Conservation (phyloP, 2,888 invertebrate species). For the Osedax frankpressi region DNA sequence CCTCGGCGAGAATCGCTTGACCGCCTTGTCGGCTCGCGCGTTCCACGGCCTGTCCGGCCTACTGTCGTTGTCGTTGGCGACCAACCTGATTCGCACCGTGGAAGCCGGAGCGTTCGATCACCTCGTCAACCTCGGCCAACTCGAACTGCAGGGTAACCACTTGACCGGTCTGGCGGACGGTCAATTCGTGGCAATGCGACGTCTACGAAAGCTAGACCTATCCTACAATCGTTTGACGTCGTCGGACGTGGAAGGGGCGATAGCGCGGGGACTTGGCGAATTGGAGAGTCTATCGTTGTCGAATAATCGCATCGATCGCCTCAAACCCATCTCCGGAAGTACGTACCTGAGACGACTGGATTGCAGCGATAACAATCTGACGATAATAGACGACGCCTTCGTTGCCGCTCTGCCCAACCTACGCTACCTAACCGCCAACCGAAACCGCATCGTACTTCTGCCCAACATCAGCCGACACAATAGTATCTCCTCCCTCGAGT, state of each 20-base stretch:
- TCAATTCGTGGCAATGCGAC: neutral
- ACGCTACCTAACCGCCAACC: neutral
- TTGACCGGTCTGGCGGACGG: neutral
- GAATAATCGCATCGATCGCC: neutral
- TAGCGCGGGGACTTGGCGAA: neutral
- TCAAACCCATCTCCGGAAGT: neutral
- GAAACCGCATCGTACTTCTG: neutral
- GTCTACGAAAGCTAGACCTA: neutral
- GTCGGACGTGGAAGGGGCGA: neutral
- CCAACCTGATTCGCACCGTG: neutral
- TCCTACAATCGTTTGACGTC: neutral
- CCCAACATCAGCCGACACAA: neutral
- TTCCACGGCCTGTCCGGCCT: neutral
- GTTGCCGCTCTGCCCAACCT: neutral
- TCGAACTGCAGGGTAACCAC: neutral
- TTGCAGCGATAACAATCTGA: neutral
- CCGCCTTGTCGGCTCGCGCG: neutral
- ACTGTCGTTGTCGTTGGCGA: neutral
- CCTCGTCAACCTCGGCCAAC: neutral
- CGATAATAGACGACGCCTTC: neutral
- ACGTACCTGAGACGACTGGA: neutral
- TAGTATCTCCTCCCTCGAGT: neutral
- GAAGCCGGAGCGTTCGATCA: neutral
- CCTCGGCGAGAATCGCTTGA: neutral
- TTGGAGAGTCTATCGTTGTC: slow-evolving; percentile 4